phyloP scores from a whole-genome alignment of 2,888 invertebrate genomes.

The Nymphalis c-album region DNA sequence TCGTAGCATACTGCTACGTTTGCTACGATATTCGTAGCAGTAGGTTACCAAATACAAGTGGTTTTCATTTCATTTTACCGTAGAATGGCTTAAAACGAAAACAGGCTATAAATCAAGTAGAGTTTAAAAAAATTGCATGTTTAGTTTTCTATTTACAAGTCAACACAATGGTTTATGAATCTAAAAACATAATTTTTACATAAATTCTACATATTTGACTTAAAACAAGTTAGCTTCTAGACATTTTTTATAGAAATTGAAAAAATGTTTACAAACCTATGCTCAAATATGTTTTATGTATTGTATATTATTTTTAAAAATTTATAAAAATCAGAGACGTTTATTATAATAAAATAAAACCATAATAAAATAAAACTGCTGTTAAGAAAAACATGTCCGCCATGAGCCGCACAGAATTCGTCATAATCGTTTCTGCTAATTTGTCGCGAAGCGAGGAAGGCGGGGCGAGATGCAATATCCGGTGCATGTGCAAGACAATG shows the following conservation, averaged over 20 bases:
- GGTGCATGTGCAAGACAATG: constrained; percentile 79
- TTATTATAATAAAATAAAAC: not conserved
- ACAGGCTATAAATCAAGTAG: too few species aligned
- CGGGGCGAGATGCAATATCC: constrained; percentile 61
- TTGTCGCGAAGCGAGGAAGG: constrained; percentile 54
- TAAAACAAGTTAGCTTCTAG: too few species aligned
- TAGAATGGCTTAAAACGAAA: not conserved
- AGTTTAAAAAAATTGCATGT: not conserved
- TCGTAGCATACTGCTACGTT: constrained; percentile 62
- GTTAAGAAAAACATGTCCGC: constrained; percentile 39
- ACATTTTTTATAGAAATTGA: too few species aligned
- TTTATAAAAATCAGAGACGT: constrained; percentile 18
- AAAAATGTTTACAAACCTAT: too few species aligned
- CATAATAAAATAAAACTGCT: constrained; percentile 32
- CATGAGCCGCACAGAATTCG: constrained; percentile 31
- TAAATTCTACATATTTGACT: too few species aligned
- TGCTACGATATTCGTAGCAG: constrained; percentile 69
- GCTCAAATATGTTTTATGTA: too few species aligned
- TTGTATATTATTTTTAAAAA: constrained; percentile 1
- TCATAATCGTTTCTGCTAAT: constrained; percentile 67
- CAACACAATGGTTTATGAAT: too few species aligned
- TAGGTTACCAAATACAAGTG: constrained; percentile 15
- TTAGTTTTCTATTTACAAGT: not conserved
- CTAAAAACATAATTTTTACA: too few species aligned
- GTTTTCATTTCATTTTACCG: not conserved